These are phyloP conservation scores for Stercorarius parasiticus DNA, from an alignment of 2,113 vertebrate genomes.

Conservation along the genomic window DNA sequence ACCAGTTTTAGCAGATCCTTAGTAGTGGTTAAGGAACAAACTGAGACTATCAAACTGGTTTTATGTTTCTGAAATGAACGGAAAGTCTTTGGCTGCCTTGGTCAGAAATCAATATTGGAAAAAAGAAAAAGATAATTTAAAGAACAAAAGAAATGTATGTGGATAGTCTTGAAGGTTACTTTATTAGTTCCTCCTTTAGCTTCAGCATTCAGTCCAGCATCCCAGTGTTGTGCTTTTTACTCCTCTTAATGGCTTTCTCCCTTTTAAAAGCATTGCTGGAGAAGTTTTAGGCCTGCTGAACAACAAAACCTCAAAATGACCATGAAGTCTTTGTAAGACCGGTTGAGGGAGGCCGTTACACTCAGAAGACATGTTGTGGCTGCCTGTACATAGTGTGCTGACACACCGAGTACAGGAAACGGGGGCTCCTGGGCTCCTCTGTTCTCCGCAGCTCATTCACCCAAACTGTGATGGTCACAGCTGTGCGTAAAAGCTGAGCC, in stretches of 20 bases:
- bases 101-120: neutral
- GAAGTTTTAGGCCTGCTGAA: neutral
- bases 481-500: neutral
- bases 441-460: neutral
- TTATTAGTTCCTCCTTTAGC: neutral
- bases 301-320: neutral
- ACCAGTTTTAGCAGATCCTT: neutral
- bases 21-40: neutral
- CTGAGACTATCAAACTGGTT: neutral
- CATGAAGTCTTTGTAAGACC: neutral
- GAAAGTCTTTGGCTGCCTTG: neutral
- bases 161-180: neutral
- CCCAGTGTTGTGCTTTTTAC: neutral
- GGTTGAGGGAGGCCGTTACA: neutral
- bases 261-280: neutral
- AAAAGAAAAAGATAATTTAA: neutral
- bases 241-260: neutral
- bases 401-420: neutral
- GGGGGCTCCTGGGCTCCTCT: rapidly evolving
- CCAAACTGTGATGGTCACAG: neutral
- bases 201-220: neutral
- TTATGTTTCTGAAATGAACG: neutral
- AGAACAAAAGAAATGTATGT: neutral
- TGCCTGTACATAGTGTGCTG: rapidly evolving
- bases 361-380: neutral